These are phyloP conservation scores for Drusus annulatus DNA, from an alignment of 1,140 invertebrate species.

Conservation along the genomic window DNA sequence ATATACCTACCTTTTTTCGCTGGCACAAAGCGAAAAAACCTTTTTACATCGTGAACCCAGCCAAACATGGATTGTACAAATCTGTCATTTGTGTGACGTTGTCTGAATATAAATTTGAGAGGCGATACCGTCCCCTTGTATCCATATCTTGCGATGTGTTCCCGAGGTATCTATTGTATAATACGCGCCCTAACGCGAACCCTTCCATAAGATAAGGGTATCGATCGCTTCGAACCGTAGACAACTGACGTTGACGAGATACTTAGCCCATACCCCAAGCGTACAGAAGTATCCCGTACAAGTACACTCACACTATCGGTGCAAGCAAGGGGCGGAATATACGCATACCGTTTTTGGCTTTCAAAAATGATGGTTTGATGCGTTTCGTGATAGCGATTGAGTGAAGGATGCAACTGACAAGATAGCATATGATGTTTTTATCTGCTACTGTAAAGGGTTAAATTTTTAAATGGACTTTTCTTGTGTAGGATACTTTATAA, in stretches of 20 bases:
- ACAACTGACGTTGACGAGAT: conserved; percentile 59
- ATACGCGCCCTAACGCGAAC: conserved; percentile 48
- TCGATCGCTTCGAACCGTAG: conserved; percentile 56
- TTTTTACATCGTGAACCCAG: too few relatives aligned
- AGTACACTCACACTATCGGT: conserved; percentile 8
- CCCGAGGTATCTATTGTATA: conserved; percentile 56
- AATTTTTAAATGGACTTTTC: too few relatives aligned
- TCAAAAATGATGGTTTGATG: background rate
- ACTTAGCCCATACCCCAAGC: conserved; percentile 47
- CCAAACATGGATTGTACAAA: background rate
- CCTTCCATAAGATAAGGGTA: conserved; percentile 57
- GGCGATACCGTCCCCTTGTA: conserved; percentile 17
- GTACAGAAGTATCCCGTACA: too few relatives aligned
- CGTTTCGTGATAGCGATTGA: background rate
- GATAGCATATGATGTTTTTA: too few relatives aligned
- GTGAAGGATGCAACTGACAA: too few relatives aligned
- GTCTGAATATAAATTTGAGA: background rate
- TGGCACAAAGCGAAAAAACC: too few relatives aligned
- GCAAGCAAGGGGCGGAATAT: conserved; percentile 23
- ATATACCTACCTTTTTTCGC: too few relatives aligned
- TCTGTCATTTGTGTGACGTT: conserved; percentile 5
- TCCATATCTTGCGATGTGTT: conserved; percentile 52
- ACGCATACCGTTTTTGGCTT: background rate
- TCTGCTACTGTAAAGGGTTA: too few relatives aligned
- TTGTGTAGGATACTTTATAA: too few relatives aligned